Evolutionary conservation across 30 jellyfish, hydroid and myxozoan species (phyloP).

Genomic region (Pseudorhiza aurosa): DNA sequence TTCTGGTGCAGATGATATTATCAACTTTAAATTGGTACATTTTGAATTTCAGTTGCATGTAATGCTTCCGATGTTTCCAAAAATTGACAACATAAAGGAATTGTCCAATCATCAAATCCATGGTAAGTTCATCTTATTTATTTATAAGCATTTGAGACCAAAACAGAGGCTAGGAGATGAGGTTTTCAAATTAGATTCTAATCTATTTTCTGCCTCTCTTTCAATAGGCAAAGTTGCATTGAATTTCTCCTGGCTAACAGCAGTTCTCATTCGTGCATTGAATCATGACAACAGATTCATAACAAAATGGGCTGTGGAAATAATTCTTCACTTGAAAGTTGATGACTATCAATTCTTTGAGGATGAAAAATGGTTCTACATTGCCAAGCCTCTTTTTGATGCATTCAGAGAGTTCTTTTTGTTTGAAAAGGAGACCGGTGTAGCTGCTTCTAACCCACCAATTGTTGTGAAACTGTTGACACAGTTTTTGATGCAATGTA

Average conservation of each 20-base stretch:
- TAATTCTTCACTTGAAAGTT: constrained; percentile 44
- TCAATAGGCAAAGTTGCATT: constrained; percentile 50
- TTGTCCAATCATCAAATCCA: neutral
- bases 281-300: constrained; percentile 79
- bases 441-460: constrained; percentile 9
- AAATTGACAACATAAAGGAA: constrained; percentile 20
- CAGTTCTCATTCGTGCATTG: constrained; percentile 70
- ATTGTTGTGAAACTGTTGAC: constrained; percentile 12
- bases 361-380: constrained; percentile 24
- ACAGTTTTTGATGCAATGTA: constrained; percentile 33
- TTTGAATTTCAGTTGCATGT: constrained; percentile 70
- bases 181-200: too few relatives aligned
- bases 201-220: too few relatives aligned
- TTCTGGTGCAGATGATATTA: too few relatives aligned
- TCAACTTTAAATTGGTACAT: too few relatives aligned
- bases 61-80: constrained; percentile 55
- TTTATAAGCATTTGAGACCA: neutral
- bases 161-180: neutral
- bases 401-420: constrained; percentile 43
- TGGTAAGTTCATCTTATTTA: constrained; percentile 6
- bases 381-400: constrained; percentile 46
- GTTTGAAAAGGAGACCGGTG: constrained; percentile 37
- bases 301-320: constrained; percentile 81
- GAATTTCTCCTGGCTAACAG: constrained; percentile 80
- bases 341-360: constrained; percentile 7